These are phyloP conservation scores for Chrysomela aeneicollis DNA, from an alignment of 2,888 invertebrate genomes.

Conservation along the genomic window DNA sequence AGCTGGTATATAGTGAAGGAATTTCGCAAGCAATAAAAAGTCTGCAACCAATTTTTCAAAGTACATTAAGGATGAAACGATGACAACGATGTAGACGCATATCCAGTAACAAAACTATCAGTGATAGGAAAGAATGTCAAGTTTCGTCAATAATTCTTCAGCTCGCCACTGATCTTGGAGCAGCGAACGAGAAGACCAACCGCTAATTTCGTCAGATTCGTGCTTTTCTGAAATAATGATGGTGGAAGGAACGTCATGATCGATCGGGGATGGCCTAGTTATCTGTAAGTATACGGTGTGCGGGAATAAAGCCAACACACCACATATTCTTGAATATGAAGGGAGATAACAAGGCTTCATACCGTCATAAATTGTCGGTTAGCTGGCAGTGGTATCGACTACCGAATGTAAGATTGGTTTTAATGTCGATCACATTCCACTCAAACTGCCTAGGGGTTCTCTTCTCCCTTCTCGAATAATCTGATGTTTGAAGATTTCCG, in stretches of 20 bases:
- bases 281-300: slow-evolving; percentile 41
- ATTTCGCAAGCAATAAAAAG: too few species aligned
- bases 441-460: background rate
- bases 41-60: too few species aligned
- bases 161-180: slow-evolving; percentile 34
- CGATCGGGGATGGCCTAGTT: slow-evolving; percentile 46
- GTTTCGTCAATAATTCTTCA: background rate
- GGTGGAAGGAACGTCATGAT: slow-evolving; percentile 47
- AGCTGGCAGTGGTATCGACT: slow-evolving; percentile 7
- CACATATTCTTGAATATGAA: slow-evolving; percentile 19
- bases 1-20: too few species aligned
- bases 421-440: slow-evolving; percentile 15
- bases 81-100: too few species aligned
- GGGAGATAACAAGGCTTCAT: slow-evolving; percentile 17
- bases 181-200: slow-evolving; percentile 40
- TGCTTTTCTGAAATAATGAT: slow-evolving; percentile 53
- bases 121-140: too few species aligned
- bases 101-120: too few species aligned
- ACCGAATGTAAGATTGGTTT: slow-evolving; percentile 16
- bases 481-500: background rate
- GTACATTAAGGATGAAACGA: too few species aligned
- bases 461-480: background rate
- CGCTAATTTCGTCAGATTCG: slow-evolving; percentile 55
- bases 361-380: slow-evolving; percentile 18
- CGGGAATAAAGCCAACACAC: slow-evolving; percentile 22